phyloP scores from a whole-genome alignment of 2,797 vertebrate genomes.

The Melanotaenia parkinsoni region DNA sequence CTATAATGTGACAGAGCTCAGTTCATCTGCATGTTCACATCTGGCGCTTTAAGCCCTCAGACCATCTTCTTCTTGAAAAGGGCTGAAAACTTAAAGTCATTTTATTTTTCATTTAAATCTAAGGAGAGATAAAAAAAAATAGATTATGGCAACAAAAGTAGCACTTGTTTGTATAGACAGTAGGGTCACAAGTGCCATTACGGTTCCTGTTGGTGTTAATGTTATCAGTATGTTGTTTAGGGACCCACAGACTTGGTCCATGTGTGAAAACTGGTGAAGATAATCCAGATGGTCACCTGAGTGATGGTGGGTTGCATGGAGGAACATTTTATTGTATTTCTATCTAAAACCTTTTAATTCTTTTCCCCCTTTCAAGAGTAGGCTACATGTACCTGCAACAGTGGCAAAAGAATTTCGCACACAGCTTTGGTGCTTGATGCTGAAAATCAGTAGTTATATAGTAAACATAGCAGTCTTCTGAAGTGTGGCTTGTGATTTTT shows the following conservation, averaged over 20 bases:
- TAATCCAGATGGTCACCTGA: constrained; percentile 19
- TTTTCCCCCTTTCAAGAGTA: neutral
- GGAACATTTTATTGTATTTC: constrained; percentile 9
- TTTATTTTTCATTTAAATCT: constrained; percentile 30
- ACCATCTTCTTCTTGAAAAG: constrained; percentile 50
- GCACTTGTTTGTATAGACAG: constrained; percentile 35
- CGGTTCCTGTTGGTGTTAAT: constrained; percentile 52
- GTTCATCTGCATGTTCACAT: constrained; percentile 19
- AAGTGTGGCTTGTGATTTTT: neutral
- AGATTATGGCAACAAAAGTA: constrained; percentile 19
- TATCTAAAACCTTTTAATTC: neutral
- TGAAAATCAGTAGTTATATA: no score
- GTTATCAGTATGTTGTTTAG: constrained; percentile 52
- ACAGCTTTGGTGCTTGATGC: neutral
- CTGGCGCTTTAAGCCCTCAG: constrained; percentile 23
- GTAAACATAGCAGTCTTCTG: no score
- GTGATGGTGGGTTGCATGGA: constrained; percentile 33
- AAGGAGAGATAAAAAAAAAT: neutral
- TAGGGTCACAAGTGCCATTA: constrained; percentile 76
- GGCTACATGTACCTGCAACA: neutral
- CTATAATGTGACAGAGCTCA: constrained; percentile 29
- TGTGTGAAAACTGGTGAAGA: neutral
- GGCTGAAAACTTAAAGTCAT: constrained; percentile 40
- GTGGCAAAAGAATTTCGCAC: neutral
- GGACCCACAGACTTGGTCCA: constrained; percentile 26